These are phyloP conservation scores for Umimayanthus chanpuru DNA, from an alignment of 92 coral and sea anemone genomes.

Conservation along the genomic window DNA sequence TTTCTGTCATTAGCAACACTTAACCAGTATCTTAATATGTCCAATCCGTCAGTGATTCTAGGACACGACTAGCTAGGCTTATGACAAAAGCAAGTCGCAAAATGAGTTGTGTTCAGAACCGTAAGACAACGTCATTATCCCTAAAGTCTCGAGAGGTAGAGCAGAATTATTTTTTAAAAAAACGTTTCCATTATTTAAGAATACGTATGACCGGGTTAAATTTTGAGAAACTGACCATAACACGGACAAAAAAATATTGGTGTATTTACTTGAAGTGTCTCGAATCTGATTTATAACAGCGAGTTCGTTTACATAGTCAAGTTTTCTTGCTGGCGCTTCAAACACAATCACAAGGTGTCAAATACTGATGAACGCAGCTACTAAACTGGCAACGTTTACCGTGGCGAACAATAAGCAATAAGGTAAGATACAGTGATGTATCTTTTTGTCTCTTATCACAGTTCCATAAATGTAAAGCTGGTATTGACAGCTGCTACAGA, in stretches of 20 bases:
- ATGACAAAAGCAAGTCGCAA: not conserved
- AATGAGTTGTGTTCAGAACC: not conserved
- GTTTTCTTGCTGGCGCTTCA: not conserved
- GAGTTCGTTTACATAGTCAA: not conserved
- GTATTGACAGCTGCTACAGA: not conserved
- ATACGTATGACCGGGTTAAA: not conserved
- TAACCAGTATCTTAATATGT: not conserved
- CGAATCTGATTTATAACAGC: not conserved
- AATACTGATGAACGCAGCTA: not conserved
- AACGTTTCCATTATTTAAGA: too few relatives aligned
- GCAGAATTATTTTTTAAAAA: not conserved
- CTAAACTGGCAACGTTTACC: not conserved
- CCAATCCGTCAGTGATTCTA: not conserved
- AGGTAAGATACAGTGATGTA: not conserved
- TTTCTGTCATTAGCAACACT: not conserved
- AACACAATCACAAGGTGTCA: not conserved
- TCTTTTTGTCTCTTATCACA: not conserved
- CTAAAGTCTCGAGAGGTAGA: not conserved
- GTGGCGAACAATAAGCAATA: not conserved
- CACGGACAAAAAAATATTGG: not conserved
- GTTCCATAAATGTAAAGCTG: not conserved
- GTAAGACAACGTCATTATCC: not conserved
- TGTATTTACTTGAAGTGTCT: not conserved
- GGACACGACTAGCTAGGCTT: not conserved
- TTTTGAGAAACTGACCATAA: too few relatives aligned